These are phyloP conservation scores for Drosophila formosana DNA, from an alignment of 2,888 invertebrate genomes.

Conservation along the genomic window DNA sequence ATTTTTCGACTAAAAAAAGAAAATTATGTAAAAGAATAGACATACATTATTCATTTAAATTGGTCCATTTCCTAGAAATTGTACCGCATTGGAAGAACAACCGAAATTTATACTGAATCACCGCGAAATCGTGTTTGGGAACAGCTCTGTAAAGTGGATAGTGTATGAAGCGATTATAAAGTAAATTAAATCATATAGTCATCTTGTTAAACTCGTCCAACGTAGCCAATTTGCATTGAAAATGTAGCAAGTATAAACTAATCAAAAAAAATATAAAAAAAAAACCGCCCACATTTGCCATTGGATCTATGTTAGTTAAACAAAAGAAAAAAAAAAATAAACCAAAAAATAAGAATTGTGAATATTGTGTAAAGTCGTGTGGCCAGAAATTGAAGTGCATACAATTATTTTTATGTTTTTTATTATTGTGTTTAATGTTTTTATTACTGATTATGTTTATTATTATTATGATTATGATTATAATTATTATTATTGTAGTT, in stretches of 20 bases:
- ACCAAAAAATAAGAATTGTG: conserved; percentile 26
- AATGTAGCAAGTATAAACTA: conserved; percentile 41
- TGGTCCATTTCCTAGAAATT: not conserved
- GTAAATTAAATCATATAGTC: conserved; percentile 28
- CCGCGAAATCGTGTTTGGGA: not conserved
- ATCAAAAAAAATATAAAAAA: conserved; percentile 2
- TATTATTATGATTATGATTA: conserved; percentile 34
- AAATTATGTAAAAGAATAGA: too few species aligned
- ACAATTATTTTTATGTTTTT: conserved; percentile 50
- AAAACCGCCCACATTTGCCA: conserved; percentile 46
- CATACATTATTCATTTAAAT: not conserved
- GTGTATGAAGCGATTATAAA: conserved; percentile 2
- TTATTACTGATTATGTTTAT: conserved; percentile 55
- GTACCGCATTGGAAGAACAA: not conserved
- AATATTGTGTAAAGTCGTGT: conserved; percentile 29
- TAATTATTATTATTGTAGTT: conserved; percentile 44
- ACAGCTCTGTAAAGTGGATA: not conserved
- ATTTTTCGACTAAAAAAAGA: not conserved
- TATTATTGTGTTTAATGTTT: conserved; percentile 64
- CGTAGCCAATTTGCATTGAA: conserved; percentile 58
- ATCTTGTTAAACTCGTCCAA: conserved; percentile 48
- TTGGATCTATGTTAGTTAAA: conserved; percentile 21
- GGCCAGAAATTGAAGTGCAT: conserved; percentile 34
- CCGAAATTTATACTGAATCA: not conserved
- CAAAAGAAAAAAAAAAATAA: conserved; percentile 7